phyloP scores from a whole-genome alignment of 2,113 vertebrate species.

The Chaetops frenatus region DNA sequence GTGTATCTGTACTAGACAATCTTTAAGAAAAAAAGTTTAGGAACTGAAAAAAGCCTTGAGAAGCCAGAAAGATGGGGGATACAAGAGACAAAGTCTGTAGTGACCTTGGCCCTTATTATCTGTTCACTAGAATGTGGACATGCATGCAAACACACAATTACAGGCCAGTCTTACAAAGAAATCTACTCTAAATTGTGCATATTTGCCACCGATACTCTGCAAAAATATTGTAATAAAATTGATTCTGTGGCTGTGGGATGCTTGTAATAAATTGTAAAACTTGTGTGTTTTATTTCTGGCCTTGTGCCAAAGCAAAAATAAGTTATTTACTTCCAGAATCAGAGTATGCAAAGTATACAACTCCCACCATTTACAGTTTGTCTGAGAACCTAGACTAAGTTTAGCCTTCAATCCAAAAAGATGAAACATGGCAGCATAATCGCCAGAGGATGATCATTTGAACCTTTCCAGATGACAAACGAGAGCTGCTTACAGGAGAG shows the following conservation, averaged over 20 bases:
- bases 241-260: neutral
- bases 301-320: neutral
- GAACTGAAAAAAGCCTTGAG: neutral
- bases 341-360: neutral
- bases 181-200: neutral
- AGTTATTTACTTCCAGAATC: neutral
- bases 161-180: neutral
- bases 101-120: neutral
- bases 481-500: neutral
- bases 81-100: neutral
- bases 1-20: neutral
- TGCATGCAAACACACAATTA: neutral
- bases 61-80: neutral
- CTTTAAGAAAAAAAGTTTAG: neutral
- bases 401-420: neutral
- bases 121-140: neutral
- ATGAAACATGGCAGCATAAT: neutral
- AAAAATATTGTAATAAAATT: neutral
- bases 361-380: neutral
- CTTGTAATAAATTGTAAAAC: neutral
- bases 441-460: neutral
- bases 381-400: neutral
- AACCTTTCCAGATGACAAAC: neutral
- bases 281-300: neutral
- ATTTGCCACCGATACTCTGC: neutral